Evolutionary conservation across 2,113 vertebrate genomes (phyloP).

Genomic region (Delphinus delphis): DNA sequence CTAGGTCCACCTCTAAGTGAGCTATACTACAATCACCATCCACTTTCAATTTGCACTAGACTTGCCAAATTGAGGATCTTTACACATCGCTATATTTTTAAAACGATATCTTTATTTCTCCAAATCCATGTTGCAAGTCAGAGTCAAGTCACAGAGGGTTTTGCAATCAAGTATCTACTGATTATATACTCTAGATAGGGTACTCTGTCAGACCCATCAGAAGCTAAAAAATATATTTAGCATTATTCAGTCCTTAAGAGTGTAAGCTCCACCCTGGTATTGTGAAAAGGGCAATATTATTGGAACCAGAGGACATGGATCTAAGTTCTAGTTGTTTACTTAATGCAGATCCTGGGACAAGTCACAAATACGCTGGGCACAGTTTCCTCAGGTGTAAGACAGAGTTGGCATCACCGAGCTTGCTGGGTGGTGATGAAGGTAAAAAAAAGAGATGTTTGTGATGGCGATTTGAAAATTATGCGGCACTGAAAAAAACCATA

Average conservation of each 20-base stretch:
- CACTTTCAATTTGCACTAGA: neutral
- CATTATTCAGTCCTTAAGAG: neutral
- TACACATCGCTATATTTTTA: neutral
- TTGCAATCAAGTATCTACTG: neutral
- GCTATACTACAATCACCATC: neutral
- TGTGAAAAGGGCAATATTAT: neutral
- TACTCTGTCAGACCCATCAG: neutral
- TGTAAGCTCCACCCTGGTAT: neutral
- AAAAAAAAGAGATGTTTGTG: neutral
- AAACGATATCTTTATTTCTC: neutral
- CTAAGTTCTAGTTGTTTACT: neutral
- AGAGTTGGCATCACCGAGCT: neutral
- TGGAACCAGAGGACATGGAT: neutral
- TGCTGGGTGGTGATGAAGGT: neutral
- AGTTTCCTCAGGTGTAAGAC: neutral
- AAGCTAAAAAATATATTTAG: neutral
- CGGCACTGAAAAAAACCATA: neutral
- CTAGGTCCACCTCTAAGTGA: neutral
- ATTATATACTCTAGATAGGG: neutral
- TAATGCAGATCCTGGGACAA: neutral
- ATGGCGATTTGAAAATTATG: neutral
- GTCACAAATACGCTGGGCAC: neutral
- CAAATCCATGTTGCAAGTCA: neutral
- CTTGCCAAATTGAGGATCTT: neutral
- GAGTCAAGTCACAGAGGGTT: neutral